A percentile compares a stretch with the other conserved stretches of the same genome.
Evolutionary conservation across 2,888 invertebrate genomes (phyloP).

Genomic region (Oasisia sp.): DNA sequence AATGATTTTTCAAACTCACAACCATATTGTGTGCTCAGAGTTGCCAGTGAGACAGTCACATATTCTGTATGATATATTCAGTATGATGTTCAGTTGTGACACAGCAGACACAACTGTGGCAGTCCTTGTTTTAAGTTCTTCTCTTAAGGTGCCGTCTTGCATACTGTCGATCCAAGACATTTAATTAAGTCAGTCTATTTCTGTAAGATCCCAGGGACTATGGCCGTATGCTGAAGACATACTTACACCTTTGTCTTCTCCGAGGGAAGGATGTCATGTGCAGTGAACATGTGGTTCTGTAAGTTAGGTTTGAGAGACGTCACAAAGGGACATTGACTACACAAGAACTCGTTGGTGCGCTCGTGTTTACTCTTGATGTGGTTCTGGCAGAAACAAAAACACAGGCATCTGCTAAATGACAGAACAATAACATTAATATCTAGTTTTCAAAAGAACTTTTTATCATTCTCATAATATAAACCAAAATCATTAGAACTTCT

Average conservation of each 20-base stretch:
- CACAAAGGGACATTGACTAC: conserved; percentile 22
- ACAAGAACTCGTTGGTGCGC: conserved; percentile 22
- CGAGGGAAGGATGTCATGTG: background rate
- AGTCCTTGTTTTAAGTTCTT: conserved; percentile 13
- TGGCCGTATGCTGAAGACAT: background rate
- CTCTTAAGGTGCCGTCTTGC: background rate
- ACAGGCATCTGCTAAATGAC: background rate
- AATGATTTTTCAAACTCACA: background rate
- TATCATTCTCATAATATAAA: background rate
- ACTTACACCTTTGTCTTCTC: conserved; percentile 23
- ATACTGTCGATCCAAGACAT: background rate
- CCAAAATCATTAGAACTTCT: background rate
- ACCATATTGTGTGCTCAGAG: background rate
- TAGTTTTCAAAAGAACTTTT: background rate
- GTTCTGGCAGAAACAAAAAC: conserved; percentile 21
- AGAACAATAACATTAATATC: background rate
- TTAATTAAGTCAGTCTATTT: background rate
- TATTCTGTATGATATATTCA: background rate
- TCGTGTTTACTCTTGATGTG: conserved; percentile 25
- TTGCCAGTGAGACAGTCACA: background rate
- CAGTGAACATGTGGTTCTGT: conserved; percentile 24
- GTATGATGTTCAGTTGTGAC: background rate
- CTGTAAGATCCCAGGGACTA: background rate
- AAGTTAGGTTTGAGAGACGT: conserved; percentile 22
- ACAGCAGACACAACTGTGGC: background rate